Conservation (phyloP, 2,888 invertebrate species). For the Saturnia pavonia region DNA sequence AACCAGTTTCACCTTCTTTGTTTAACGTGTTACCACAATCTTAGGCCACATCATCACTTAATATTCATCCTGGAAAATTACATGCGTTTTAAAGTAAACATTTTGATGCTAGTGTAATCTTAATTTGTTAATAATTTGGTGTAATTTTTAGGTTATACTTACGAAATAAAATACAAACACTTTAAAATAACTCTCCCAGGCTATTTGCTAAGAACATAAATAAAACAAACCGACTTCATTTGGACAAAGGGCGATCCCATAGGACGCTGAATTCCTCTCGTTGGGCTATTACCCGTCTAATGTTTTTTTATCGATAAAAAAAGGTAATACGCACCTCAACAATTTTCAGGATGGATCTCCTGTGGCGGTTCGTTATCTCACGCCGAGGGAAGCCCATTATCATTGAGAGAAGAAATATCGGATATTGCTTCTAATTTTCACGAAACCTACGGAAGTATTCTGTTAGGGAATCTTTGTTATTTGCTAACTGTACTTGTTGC, state of each 20-base stretch:
- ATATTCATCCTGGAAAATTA: no score
- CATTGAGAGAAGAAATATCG: conserved; percentile 66
- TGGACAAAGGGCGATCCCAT: conserved; percentile 15
- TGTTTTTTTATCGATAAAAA: conserved; percentile 47
- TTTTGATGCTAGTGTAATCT: neutral
- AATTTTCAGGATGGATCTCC: conserved; percentile 43
- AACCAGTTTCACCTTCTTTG: no score
- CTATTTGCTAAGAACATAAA: conserved; percentile 14
- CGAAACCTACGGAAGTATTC: conserved; percentile 34
- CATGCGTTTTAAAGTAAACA: neutral
- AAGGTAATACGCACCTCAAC: conserved; percentile 26
- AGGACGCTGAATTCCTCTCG: conserved; percentile 33
- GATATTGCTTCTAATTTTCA: conserved; percentile 65
- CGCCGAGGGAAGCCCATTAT: conserved; percentile 65
- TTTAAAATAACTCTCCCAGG: conserved; percentile 9
- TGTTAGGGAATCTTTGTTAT: neutral
- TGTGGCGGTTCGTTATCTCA: conserved; percentile 64
- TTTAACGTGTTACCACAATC: no score
- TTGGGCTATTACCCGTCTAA: conserved; percentile 50
- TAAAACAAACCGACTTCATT: conserved; percentile 19
- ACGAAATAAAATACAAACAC: conserved; percentile 2
- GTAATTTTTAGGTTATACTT: no score
- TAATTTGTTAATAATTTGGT: no score
- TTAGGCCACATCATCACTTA: no score
- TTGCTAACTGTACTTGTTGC: neutral